phyloP scores from a whole-genome alignment of 2,888 invertebrate species.

The Thymelicus acteon region DNA sequence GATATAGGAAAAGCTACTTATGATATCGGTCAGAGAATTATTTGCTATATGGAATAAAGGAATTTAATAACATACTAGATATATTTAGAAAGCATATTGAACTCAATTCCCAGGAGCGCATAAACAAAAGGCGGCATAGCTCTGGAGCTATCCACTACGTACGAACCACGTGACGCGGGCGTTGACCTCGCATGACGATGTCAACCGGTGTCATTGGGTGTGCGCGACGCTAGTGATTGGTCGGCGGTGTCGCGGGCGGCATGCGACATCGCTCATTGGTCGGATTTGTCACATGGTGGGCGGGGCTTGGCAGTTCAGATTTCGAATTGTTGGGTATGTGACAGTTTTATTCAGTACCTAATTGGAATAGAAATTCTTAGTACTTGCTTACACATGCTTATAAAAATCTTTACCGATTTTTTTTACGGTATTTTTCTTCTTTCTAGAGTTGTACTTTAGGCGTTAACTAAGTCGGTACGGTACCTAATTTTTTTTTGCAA shows the following conservation, averaged over 20 bases:
- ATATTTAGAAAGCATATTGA: too few species aligned
- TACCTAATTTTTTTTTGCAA: too few species aligned
- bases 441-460: too few species aligned
- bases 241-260: conserved; percentile 72
- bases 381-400: too few species aligned
- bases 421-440: too few species aligned
- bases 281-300: conserved; percentile 70
- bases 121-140: conserved; percentile 10
- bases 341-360: neutral
- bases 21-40: too few species aligned
- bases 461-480: too few species aligned
- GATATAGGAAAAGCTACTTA: too few species aligned
- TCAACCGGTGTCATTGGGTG: conserved; percentile 81
- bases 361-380: conserved; percentile 18
- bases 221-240: conserved; percentile 70
- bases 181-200: conserved; percentile 65
- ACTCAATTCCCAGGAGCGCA: conserved; percentile 14
- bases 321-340: conserved; percentile 8
- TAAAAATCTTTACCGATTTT: too few species aligned
- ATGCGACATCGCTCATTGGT: conserved; percentile 78
- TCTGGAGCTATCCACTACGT: conserved; percentile 20
- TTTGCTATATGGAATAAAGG: too few species aligned
- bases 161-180: conserved; percentile 65
- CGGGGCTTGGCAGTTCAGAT: conserved; percentile 48
- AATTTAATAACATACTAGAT: too few species aligned